Evolutionary conservation across 2,113 vertebrate species (phyloP).

Genomic region (Cryptoleucopteryx plumbea): DNA sequence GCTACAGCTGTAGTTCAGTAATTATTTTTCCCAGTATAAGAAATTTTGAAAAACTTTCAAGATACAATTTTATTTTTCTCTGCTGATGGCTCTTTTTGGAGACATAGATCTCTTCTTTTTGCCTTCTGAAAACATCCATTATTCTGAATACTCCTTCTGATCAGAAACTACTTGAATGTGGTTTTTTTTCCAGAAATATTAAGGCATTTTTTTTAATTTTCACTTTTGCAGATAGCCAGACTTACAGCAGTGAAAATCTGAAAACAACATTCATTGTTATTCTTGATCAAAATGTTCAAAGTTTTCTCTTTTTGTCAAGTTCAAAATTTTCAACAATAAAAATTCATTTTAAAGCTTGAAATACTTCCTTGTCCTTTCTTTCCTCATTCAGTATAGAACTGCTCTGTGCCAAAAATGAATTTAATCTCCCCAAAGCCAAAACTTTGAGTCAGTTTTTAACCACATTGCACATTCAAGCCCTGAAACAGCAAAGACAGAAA

Average conservation of each 20-base stretch:
- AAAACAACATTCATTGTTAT: background rate
- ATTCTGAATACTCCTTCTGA: background rate
- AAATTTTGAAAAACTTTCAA: background rate
- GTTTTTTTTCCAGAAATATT: background rate
- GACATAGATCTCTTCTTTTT: background rate
- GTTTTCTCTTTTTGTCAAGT: background rate
- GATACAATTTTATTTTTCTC: background rate
- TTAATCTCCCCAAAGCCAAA: constrained; percentile 35
- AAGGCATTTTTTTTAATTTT: background rate
- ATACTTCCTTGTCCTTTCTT: background rate
- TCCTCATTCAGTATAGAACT: background rate
- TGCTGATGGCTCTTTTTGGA: background rate
- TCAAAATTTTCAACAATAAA: background rate
- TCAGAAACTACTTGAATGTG: background rate
- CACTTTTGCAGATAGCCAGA: background rate
- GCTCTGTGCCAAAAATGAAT: constrained; percentile 19
- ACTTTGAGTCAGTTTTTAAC: constrained; percentile 1
- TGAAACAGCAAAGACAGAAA: constrained; percentile 48
- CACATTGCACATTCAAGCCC: constrained; percentile 14
- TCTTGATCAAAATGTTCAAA: background rate
- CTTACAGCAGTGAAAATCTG: background rate
- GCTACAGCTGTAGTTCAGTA: background rate
- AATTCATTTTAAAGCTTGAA: background rate
- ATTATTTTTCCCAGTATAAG: background rate
- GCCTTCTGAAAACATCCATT: background rate